These are phyloP conservation scores for Cheilosia grossa DNA, from an alignment of 2,888 invertebrate species.

Conservation along the genomic window DNA sequence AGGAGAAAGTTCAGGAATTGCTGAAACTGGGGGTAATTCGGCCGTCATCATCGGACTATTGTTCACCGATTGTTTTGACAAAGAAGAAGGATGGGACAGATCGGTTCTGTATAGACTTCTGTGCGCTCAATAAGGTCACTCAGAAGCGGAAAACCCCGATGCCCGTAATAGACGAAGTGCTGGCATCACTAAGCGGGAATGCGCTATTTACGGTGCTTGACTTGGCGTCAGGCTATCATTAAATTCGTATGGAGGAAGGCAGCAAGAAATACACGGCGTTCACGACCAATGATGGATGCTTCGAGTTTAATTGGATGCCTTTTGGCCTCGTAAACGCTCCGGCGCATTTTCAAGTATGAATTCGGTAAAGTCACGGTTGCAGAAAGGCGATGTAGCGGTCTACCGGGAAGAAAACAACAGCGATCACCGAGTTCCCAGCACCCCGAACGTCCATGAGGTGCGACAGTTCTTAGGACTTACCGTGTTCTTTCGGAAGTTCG, in stretches of 20 bases:
- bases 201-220: not conserved
- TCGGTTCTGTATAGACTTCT: constrained; percentile 76
- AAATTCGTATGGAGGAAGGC: constrained; percentile 3
- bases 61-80: constrained; percentile 73
- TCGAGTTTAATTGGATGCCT: not conserved
- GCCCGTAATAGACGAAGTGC: constrained; percentile 68
- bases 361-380: not conserved
- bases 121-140: not conserved
- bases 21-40: constrained; percentile 77
- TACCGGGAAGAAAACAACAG: constrained; percentile 9
- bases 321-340: not conserved
- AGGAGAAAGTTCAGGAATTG: constrained; percentile 71
- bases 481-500: constrained; percentile 20
- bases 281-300: not conserved
- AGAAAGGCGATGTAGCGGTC: not conserved
- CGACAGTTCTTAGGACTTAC: constrained; percentile 25
- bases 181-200: not conserved
- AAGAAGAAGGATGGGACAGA: constrained; percentile 53
- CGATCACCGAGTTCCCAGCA: constrained; percentile 7
- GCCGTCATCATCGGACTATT: constrained; percentile 76
- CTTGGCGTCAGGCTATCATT: not conserved
- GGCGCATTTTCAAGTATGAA: constrained; percentile 4
- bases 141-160: not conserved
- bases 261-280: not conserved
- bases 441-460: constrained; percentile 22